phyloP scores from a whole-genome alignment of 2,113 vertebrate species.

The Cheirogaleus medius region DNA sequence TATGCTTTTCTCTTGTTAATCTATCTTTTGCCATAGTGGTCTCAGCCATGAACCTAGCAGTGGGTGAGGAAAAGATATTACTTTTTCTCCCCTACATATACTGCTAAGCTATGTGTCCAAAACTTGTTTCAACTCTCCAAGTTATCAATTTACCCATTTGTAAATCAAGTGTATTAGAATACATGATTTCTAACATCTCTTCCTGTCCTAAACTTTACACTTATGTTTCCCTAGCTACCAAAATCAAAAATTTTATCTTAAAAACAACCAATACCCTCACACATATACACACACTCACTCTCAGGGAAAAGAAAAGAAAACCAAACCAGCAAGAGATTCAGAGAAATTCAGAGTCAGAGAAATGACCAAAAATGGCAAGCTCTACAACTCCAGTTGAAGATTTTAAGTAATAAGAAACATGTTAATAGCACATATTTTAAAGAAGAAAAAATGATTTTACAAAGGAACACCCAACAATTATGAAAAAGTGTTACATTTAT shows the following conservation, averaged over 20 bases:
- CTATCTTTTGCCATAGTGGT: background rate
- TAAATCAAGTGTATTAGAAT: background rate
- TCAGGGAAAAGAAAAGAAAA: background rate
- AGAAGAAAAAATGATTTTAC: background rate
- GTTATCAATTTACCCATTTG: background rate
- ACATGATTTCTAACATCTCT: background rate
- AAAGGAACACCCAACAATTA: background rate
- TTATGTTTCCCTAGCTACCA: background rate
- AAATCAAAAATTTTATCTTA: constrained; percentile 26
- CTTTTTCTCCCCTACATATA: background rate
- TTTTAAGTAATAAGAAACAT: background rate
- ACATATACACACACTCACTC: background rate
- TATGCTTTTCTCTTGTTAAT: background rate
- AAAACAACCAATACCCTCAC: background rate
- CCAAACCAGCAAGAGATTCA: background rate
- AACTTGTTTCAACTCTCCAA: background rate
- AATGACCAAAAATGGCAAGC: background rate
- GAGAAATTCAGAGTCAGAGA: background rate
- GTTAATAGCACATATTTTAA: background rate
- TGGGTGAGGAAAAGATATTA: background rate
- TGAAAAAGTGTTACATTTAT: background rate
- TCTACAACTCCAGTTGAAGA: background rate
- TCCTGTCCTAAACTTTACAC: background rate
- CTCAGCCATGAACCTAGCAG: background rate
- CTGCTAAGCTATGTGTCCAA: background rate